Evolutionary conservation across 2,888 invertebrate genomes (phyloP), one percentile per base, ranked within the genome.

Genomic region (Drosophila anomelani): DNA sequence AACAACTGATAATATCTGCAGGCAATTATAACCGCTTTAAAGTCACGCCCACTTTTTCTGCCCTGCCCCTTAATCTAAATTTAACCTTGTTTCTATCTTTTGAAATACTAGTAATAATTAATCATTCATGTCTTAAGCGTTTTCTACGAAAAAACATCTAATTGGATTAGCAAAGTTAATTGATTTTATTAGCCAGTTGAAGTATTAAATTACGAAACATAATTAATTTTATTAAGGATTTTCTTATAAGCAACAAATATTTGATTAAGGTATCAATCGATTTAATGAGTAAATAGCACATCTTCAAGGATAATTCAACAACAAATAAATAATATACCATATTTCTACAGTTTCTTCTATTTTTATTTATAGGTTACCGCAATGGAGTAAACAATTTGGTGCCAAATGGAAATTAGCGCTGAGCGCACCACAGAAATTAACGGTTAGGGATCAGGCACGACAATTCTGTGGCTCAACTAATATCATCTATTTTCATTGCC

Each of bases 361-460:
- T 8, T 20, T 38, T 13, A 3, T n/a, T 32, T 15, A 29, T 39
- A 36, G n/a, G 26, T 41, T 36, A 43, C 43, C 49, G 29, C 61
- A 43, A n/a, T 60, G 39, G 13, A 34, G 62, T 51, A 51, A 64
- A 62, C 36, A 64, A 64, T 3, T 64, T 29, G 20, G 29, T 66
- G 64, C 29, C 44, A 53, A 44, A 44, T 32, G 23, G 20, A 66
- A 62, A 66, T 68, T 67, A 67, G 29, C 55, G 29, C 41, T 13
- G 10, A 15, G 32, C 26, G n/a, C 34, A 44, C 67, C 67, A 34
- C 47, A 67, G 13, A 68, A 57, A 67, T 68, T 57, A 57, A 68
- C 67, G 32, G 47, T 29, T 29, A 32, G 10, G n/a, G 15, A 34
- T 20, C 47, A 13, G 13, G 12, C 67, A 68, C 67, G 67, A 55